Evolutionary conservation across 2,888 invertebrate species (phyloP).

Genomic region (Drosophila pegasa): DNA sequence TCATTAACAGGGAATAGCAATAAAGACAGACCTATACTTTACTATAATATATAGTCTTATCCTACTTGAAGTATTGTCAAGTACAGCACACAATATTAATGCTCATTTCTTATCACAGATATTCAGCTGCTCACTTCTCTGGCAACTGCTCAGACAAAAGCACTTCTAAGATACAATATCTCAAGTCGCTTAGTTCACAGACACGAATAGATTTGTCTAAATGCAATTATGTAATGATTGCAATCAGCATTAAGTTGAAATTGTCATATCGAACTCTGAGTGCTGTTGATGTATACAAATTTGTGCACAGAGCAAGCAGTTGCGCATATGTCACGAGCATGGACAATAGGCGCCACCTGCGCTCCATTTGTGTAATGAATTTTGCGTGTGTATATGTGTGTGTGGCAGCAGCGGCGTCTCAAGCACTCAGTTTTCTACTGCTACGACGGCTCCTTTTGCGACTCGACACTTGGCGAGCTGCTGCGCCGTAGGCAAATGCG

Average conservation of each 20-base stretch:
- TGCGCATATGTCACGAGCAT: constrained; percentile 45
- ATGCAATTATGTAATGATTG: constrained; percentile 56
- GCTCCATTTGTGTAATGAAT: constrained; percentile 74
- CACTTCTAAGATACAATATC: neutral
- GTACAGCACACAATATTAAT: no score
- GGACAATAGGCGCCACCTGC: constrained; percentile 59
- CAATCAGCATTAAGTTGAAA: constrained; percentile 50
- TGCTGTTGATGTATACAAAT: constrained; percentile 31
- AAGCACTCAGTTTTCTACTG: constrained; percentile 1
- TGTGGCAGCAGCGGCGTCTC: constrained; percentile 11
- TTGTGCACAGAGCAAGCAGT: constrained; percentile 14
- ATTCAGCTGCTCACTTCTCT: neutral
- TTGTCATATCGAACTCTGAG: constrained; percentile 14
- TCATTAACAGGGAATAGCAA: no score
- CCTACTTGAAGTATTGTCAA: no score
- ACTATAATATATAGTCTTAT: no score
- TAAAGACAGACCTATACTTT: no score
- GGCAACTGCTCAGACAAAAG: no score
- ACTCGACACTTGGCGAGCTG: constrained; percentile 23
- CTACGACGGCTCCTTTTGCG: constrained; percentile 26
- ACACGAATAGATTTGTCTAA: constrained; percentile 1
- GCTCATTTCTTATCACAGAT: neutral
- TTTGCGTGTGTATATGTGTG: no score
- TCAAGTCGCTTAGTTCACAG: neutral
- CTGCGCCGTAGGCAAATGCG: constrained; percentile 68